Conservation (phyloP, 2,113 vertebrate genomes). For the Otocyon megalotis region DNA sequence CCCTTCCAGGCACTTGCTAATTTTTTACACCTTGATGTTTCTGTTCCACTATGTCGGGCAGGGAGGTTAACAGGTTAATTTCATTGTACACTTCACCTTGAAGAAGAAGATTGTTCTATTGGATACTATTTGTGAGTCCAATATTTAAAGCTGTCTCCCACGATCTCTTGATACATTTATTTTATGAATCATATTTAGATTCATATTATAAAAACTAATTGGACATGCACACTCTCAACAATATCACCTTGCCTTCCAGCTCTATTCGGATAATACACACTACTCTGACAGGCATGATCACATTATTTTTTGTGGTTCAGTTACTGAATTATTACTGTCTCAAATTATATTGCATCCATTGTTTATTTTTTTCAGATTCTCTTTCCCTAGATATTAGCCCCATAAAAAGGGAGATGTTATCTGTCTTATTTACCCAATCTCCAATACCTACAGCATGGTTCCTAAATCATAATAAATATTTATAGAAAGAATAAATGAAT, state of each 20-base stretch:
- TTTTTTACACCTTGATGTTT: not conserved
- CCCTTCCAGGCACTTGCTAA: not conserved
- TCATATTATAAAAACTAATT: not conserved
- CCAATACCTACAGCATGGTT: not conserved
- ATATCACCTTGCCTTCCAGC: not conserved
- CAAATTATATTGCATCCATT: not conserved
- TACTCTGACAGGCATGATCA: not conserved
- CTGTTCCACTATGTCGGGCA: not conserved
- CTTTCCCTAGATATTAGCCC: not conserved
- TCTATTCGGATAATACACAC: not conserved
- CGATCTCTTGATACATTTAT: not conserved
- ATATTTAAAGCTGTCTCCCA: constrained; percentile 5
- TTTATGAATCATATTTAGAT: not conserved
- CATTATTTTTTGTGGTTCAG: not conserved
- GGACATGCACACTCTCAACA: not conserved
- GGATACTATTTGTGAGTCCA: not conserved
- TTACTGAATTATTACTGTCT: not conserved
- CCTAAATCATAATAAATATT: not conserved
- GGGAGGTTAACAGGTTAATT: not conserved
- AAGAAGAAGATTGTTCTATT: not conserved
- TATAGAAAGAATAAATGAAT: not conserved
- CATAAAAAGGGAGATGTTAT: not conserved
- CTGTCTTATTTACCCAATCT: not conserved
- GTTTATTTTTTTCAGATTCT: not conserved
- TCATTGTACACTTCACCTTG: not conserved